Evolutionary conservation across 2,888 invertebrate species (phyloP), one percentile per base, ranked within the genome.

Genomic region (Eristalis pertinax): DNA sequence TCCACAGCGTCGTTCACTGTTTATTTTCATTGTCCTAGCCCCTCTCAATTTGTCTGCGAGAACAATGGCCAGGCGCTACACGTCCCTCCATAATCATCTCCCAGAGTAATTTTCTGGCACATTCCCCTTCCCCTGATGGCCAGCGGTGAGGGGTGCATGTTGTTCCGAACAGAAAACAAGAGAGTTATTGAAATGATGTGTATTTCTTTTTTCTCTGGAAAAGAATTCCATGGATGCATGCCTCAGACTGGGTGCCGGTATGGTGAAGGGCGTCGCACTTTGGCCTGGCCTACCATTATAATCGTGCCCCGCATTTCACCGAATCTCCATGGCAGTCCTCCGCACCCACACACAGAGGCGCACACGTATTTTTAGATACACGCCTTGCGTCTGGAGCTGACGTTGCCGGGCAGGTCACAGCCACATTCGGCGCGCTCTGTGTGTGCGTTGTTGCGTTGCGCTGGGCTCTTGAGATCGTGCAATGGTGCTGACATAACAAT

Each of bases 401-500:
- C 50, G 19, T 22, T 19, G 50, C 50, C 50, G 7, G 19, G 19
- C 50, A n/a, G 43, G 43, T 7, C 43, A n/a, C 43, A n/a, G n/a
- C 43, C n/a, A n/a, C 43, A 50, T 19, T n/a, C 43, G n/a, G n/a
- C 43, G 41, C 41, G 15, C 43, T 50, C n/a, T 50, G 50, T 32
- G 43, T 35, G 15, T 63, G 13, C 29, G 62, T 19, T 56, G 29
- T n/a, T n/a, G 26, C 26, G 32, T 5, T 32, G 32, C 4, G 43
- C 50, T n/a, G 19, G n/a, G 22, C 32, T 62, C 2, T 60, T 4
- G 22, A 32, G 56, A 41, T 58, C 65, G 65, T 64, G 43, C 62
- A 63, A 80, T 80, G 76, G 72, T 76, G 77, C 77, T 86, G 85
- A 82, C 74, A 74, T 70, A 86, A 86, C 82, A 86, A 86, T 74